A percentile compares a stretch with the other conserved stretches of the same genome.
Conservation (phyloP, 2,113 vertebrate genomes). For the Thermophis baileyi region DNA sequence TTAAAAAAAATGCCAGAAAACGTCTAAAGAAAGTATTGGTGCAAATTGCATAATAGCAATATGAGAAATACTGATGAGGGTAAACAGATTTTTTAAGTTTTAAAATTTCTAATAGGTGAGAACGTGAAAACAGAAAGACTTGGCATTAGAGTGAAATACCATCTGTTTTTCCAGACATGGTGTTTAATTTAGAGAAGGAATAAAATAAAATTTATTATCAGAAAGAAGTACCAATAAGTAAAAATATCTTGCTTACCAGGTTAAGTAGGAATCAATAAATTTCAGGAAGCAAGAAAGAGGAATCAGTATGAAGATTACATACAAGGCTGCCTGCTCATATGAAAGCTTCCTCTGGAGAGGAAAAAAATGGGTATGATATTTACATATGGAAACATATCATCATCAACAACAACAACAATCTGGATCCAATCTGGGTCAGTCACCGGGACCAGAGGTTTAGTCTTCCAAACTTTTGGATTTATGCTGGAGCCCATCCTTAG, state of each 20-base stretch:
- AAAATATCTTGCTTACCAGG: not conserved
- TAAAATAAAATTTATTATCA: not conserved
- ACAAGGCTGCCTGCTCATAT: not conserved
- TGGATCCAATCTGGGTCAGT: not conserved
- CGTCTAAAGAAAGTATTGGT: not conserved
- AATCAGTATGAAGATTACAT: not conserved
- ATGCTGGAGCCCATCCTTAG: too few relatives aligned
- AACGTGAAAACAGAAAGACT: conserved; percentile 11
- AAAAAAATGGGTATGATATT: not conserved
- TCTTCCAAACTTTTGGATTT: not conserved
- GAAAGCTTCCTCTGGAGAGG: not conserved
- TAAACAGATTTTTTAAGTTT: conserved; percentile 7
- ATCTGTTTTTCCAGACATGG: not conserved
- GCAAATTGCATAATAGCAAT: not conserved
- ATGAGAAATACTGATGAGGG: not conserved
- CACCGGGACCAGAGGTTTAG: not conserved
- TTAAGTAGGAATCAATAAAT: not conserved
- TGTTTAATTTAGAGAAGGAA: not conserved
- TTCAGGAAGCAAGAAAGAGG: not conserved
- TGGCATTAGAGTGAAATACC: not conserved
- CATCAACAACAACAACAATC: not conserved
- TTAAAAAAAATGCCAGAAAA: not conserved
- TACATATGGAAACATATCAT: not conserved
- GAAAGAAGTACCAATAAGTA: not conserved
- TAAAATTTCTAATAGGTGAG: conserved; percentile 5